Base-by-base conservation (phyloP, 2,888 invertebrate genomes). In the Barypeithes pellucidus region DNA sequence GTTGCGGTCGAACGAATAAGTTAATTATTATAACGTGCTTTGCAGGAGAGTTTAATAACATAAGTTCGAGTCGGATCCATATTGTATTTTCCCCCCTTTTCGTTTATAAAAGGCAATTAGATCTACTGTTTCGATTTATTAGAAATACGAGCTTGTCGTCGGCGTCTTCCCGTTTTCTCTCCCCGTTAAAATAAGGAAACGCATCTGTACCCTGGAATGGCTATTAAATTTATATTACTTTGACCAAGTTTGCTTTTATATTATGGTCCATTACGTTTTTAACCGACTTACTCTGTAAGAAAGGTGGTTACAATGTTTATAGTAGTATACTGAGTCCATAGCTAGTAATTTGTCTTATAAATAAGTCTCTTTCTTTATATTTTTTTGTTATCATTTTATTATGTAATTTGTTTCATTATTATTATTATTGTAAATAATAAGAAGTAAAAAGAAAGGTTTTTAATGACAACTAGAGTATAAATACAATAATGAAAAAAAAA, bases 21-120 rank as follows among this genome's bases (percentile, higher is more conserved):
- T 62, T 62, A 62, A 62, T 62, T 62, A 62, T 45, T 62, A 62
- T 45, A 62, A 62, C 45, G 45, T 62, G 62, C 45, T 47, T 47
- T 45, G 62, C 47, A 16, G 33, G 16, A 18, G 29, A 18, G 24
- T 29, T 62, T 62, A 33, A 57, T 33, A 57, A 57, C 16, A 57
- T 18, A 50, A 57, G 29, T 33, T 33, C 33, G 24, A 52, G 24
- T 29, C 11, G 54, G 54, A 57, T 29, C 54, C 24, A 47, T 45
- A 62, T 45, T 62, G 24, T 24, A 11, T 43, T 45, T 47, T 63
- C 36, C 63, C 62, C 29, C 54, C 29, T 22, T 39, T 41, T 36
- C 45, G 33, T 9, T 22, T 29, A 45, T 45, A 45, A 62, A 62
- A 47, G 45, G 29, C 29, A 47, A 62, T 62, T 62, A 45, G 62